These are phyloP conservation scores for Lamellibrachia satsuma DNA, from an alignment of 2,888 invertebrate species.

Conservation along the genomic window DNA sequence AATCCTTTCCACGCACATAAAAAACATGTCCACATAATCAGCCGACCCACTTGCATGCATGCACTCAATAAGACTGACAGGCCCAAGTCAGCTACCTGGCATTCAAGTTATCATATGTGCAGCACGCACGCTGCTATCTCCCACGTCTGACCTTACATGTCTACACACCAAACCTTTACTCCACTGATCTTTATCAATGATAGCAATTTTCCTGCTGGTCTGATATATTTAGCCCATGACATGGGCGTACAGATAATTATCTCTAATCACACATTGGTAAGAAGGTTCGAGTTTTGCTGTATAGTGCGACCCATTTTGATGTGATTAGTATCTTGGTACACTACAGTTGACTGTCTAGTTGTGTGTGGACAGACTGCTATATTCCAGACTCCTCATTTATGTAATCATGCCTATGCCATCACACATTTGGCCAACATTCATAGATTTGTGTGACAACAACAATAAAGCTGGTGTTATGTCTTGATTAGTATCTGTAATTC, in stretches of 20 bases:
- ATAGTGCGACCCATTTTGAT: neutral
- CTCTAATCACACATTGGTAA: neutral
- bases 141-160: neutral
- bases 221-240: neutral
- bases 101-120: neutral
- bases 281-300: neutral
- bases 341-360: neutral
- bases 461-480: neutral
- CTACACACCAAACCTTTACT: neutral
- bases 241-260: neutral
- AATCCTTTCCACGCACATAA: too few relatives aligned
- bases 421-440: too few relatives aligned
- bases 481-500: neutral
- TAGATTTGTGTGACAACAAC: neutral
- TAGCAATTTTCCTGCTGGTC: neutral
- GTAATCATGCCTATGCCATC: neutral
- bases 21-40: too few relatives aligned
- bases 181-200: neutral
- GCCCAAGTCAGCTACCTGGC: neutral
- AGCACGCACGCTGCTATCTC: neutral
- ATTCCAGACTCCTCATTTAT: neutral
- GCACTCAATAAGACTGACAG: neutral
- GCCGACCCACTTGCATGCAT: too few relatives aligned
- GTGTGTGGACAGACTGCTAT: neutral
- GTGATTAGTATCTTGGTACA: neutral